These are phyloP conservation scores for Hoplodrina blanda DNA, from an alignment of 2,888 invertebrate species.

Conservation along the genomic window DNA sequence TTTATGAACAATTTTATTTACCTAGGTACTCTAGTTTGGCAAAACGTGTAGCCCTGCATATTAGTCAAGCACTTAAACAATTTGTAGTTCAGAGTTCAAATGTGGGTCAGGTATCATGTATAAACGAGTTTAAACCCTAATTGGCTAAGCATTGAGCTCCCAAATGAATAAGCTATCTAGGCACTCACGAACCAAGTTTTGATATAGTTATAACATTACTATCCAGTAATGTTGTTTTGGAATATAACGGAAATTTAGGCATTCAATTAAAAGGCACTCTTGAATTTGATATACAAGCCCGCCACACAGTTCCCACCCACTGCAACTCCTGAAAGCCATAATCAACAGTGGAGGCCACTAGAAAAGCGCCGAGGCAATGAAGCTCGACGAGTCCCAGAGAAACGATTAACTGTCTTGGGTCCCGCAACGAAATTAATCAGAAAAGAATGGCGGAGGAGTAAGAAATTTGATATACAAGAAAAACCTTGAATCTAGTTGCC, in stretches of 20 bases:
- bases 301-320: no score
- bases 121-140: constrained; percentile 8
- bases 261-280: no score
- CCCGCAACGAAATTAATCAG: no score
- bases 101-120: constrained; percentile 7
- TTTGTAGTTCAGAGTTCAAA: constrained; percentile 21
- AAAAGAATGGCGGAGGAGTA: no score
- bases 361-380: no score
- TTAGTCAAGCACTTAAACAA: constrained; percentile 8
- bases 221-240: background rate
- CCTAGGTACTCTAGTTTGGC: background rate
- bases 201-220: constrained; percentile 4
- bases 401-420: no score
- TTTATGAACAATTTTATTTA: background rate
- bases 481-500: no score
- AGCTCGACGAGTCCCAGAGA: no score
- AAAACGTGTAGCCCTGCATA: constrained; percentile 8
- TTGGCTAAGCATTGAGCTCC: constrained; percentile 34
- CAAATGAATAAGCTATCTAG: constrained; percentile 14
- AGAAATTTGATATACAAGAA: no score
- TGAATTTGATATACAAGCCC: no score
- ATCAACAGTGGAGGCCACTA: no score
- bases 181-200: constrained; percentile 37
- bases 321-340: no score
- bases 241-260: background rate